Base-by-base conservation (phyloP, 2,113 vertebrate species). In the Redunca redunca region DNA sequence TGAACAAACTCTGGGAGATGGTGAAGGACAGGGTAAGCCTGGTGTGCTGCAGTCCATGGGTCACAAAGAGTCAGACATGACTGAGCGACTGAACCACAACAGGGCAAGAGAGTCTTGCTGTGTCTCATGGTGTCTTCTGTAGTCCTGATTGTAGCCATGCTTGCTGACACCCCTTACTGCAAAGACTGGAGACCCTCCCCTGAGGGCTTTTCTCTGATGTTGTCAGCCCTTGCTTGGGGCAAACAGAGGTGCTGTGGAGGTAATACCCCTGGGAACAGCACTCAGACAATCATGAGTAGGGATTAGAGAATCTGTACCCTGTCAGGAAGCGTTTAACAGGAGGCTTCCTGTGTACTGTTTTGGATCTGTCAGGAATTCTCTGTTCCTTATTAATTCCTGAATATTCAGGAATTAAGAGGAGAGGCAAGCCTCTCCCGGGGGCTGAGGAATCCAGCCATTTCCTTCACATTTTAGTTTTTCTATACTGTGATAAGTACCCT, bases 41-140 rank as follows among this genome's bases (percentile, higher is more conserved):
- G 71, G 71, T 4, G 6, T 25, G 36, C 23, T 77, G 12, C 71
- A 43, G 71, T 77, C 71, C 21, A 14, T 7, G 23, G 40, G 71
- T 77, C 71, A 77, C 71, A 77, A 26, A 43, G 23, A 43, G 71
- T 14, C 1, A 0, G 21, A 77, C 67, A 40, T 0, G 2, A 40
- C 19, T 43, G 36, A 14, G 40, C 7, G 23, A 21, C 71, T 77
- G 40, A 36, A 64, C 30, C 10, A 7, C 23, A 26, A 4, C 4
- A 33, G 33, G 16, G 50, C 7, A 16, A 81, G 84, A 19, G 19
- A 5, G 11, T 33, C n/a, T 52, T 26, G 48, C 26, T 9, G 17
- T 3, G 15, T 48, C 36, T 55, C 1, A 0, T 33, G 17, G 2
- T 12, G 11, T 19, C 33, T 52, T 53, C 4, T 13, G 19, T 9